Base-by-base conservation (phyloP, 1,140 invertebrate species). In the Physella acuta region DNA sequence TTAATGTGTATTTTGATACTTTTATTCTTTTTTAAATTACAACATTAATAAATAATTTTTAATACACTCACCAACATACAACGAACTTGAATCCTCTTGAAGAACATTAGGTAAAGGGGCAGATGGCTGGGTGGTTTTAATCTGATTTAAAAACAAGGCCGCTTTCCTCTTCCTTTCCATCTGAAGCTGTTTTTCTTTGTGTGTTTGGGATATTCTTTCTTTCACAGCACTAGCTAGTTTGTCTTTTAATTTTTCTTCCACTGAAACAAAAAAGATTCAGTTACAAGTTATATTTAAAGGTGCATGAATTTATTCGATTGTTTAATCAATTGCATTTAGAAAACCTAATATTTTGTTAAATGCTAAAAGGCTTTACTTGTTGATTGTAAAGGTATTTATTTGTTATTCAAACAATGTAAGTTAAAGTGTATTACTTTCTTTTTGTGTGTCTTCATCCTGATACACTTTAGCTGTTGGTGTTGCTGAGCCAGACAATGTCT, bases 131-230 rank as follows among this genome's bases (percentile, higher is more conserved):
- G 71, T 71, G 31, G 76, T 75, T 65, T 82, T 82, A 3, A 87
- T 63, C 72, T 84, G 81, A 44, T 80, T 84, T 14, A 87, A 77
- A 75, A 87, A 87, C 71, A 86, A 75, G 39, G 84, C 82, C 34
- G 85, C 85, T 74, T 86, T 86, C 17, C 88, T 88, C 76, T 91
- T 92, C 4, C 92, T 83, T 77, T 92, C 91, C 33, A 90, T 78
- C 76, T 93, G 91, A 3, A 92, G 75, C 58, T 90, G 90, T 76
- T 89, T 88, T 74, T 92, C 89, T 66, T 87, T 87, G 11, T 87
- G 86, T 3, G 85, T 85, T 1, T 86, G 84, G 5, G 85, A 83
- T 49, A 90, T 71, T 75, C 90, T 90, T 55, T 90, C 90, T 3
- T 89, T 77, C 0, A 88, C 88, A 2, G 88, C 88, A 51, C 86